A percentile compares a stretch with the other conserved stretches of the same genome.
These are phyloP conservation scores for Dione juno DNA, from an alignment of 2,888 invertebrate species.

Conservation along the genomic window DNA sequence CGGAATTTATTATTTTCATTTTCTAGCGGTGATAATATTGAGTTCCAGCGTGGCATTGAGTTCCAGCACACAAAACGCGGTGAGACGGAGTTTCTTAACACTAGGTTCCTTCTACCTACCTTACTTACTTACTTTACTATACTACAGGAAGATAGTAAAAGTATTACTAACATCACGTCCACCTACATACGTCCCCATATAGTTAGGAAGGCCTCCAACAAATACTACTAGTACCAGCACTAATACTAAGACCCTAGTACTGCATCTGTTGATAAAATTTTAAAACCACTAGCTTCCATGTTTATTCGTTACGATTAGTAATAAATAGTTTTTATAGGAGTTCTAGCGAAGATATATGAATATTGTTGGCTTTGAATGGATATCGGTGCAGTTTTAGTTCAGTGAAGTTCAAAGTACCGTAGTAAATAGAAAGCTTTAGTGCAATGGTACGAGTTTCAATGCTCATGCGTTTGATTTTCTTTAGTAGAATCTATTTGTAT, in stretches of 20 bases:
- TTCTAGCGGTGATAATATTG: too few species aligned
- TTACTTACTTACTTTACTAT: too few species aligned
- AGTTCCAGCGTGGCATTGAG: too few species aligned
- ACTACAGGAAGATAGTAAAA: too few species aligned
- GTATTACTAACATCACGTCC: too few species aligned
- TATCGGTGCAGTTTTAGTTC: background rate
- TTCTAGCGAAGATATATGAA: conserved; percentile 18
- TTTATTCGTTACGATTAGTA: conserved; percentile 25
- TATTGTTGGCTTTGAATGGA: conserved; percentile 18
- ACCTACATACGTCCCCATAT: too few species aligned
- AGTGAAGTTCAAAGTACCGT: conserved; percentile 9
- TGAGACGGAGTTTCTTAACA: too few species aligned
- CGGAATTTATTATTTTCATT: too few species aligned
- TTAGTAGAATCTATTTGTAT: background rate
- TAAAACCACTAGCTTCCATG: conserved; percentile 24
- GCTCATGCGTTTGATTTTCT: background rate
- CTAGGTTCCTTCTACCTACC: too few species aligned
- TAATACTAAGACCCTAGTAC: conserved; percentile 7
- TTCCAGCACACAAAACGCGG: too few species aligned
- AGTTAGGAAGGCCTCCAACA: background rate
- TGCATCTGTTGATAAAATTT: conserved; percentile 33
- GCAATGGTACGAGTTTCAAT: background rate
- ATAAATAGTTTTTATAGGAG: conserved; percentile 21
- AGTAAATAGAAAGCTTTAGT: conserved; percentile 22
- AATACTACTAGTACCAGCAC: background rate